Percentiles rank a stretch among this genome's conserved stretches.
Evolutionary conservation across 2,113 vertebrate genomes (phyloP).

Genomic region (Seriola quinqueradiata): DNA sequence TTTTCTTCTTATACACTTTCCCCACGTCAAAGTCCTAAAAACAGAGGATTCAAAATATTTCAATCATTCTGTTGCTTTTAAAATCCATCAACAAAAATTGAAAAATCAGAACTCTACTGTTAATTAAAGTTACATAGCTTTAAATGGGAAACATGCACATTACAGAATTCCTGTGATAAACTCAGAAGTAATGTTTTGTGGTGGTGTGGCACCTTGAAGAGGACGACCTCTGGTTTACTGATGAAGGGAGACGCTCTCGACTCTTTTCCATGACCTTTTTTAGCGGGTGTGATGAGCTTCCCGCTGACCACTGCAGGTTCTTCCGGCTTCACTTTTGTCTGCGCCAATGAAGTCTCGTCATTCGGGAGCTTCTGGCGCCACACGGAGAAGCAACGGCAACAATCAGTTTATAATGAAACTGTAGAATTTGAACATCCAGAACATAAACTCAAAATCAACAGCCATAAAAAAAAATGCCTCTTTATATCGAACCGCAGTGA

Average conservation of each 20-base stretch:
- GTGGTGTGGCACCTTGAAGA: constrained; percentile 88
- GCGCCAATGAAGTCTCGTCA: constrained; percentile 5
- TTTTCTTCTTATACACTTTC: constrained; percentile 90
- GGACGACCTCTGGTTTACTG: constrained; percentile 89
- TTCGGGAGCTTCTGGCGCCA: constrained; percentile 40
- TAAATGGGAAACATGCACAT: neutral
- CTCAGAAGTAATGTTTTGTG: neutral
- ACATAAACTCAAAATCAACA: neutral
- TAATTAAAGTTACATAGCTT: neutral
- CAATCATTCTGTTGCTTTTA: neutral
- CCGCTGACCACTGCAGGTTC: constrained; percentile 7
- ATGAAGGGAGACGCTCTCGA: constrained; percentile 85
- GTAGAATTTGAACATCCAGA: neutral
- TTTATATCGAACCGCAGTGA: no score
- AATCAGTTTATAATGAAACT: neutral
- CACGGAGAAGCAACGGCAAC: constrained; percentile 18
- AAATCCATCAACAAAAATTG: neutral
- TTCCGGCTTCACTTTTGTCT: constrained; percentile 65
- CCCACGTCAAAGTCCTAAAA: constrained; percentile 93
- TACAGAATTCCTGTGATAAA: neutral
- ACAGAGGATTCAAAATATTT: constrained; percentile 21
- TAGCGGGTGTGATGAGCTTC: constrained; percentile 62
- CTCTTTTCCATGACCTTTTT: constrained; percentile 76
- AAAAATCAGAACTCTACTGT: neutral
- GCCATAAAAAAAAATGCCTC: no score